phyloP scores from a whole-genome alignment of 2,888 invertebrate species.

The Trisateles emortualis region DNA sequence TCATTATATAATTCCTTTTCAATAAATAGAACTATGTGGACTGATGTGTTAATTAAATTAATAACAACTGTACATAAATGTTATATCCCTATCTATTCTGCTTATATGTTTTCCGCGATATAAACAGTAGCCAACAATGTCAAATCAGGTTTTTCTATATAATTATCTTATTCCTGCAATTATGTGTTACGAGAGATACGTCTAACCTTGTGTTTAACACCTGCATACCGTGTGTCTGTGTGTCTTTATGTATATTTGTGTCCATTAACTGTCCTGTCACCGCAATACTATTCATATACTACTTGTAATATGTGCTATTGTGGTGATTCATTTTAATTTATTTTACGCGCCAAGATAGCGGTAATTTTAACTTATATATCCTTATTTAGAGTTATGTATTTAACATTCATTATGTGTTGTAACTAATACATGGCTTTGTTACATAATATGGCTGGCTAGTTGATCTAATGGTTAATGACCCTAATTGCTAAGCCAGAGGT shows the following conservation, averaged over 20 bases:
- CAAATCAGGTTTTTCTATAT: constrained; percentile 62
- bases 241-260: constrained; percentile 48
- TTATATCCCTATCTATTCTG: constrained; percentile 20
- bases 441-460: too few species aligned
- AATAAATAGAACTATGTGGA: not conserved
- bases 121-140: constrained; percentile 55
- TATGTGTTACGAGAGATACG: constrained; percentile 60
- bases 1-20: constrained; percentile 1
- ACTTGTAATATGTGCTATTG: constrained; percentile 51
- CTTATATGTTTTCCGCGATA: constrained; percentile 47
- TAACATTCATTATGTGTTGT: too few species aligned
- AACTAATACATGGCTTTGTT: too few species aligned
- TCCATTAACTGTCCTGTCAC: constrained; percentile 59
- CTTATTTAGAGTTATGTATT: constrained; percentile 35
- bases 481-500: too few species aligned
- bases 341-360: constrained; percentile 45
- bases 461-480: too few species aligned
- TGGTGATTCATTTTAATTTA: constrained; percentile 60
- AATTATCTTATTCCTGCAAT: constrained; percentile 71
- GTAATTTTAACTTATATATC: constrained; percentile 45
- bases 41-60: not conserved
- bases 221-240: constrained; percentile 53
- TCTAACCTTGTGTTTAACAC: constrained; percentile 75
- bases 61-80: constrained; percentile 24
- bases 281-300: constrained; percentile 56